A percentile compares a stretch with the other conserved stretches of the same genome.
phyloP scores from a whole-genome alignment of 1,140 invertebrate genomes.

The Drosophila willistoni region DNA sequence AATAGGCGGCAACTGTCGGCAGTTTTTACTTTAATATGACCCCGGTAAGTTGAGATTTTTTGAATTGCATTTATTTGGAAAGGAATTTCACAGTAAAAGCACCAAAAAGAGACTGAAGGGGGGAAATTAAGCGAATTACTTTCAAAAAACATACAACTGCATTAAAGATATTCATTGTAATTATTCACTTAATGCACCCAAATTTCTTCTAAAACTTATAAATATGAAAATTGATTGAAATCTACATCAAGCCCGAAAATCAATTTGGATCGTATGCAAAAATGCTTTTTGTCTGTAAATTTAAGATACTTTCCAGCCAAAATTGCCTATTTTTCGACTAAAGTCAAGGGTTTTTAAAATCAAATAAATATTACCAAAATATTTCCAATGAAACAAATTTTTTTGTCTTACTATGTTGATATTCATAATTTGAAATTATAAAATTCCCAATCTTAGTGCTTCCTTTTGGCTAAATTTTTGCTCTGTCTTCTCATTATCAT shows the following conservation, averaged over 20 bases:
- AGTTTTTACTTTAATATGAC: conserved; percentile 66
- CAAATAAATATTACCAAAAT: no score
- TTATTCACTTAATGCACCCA: no score
- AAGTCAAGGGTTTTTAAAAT: no score
- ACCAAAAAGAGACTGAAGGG: background rate
- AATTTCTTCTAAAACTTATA: no score
- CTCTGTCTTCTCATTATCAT: conserved; percentile 42
- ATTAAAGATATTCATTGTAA: background rate
- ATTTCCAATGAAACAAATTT: background rate
- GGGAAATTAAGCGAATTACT: background rate
- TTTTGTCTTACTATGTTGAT: no score
- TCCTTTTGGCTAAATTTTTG: background rate
- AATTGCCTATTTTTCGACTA: no score
- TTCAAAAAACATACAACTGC: background rate
- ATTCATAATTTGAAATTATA: background rate
- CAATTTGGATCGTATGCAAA: no score
- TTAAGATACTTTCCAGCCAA: no score
- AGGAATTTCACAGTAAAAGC: conserved; percentile 22
- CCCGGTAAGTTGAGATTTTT: conserved; percentile 23
- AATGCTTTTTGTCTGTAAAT: no score
- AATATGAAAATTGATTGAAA: no score
- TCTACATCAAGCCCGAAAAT: no score
- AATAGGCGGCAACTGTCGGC: conserved; percentile 45
- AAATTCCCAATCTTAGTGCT: background rate
- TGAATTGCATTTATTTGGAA: conserved; percentile 47